Percentiles rank a stretch among this genome's conserved stretches.
These are phyloP conservation scores for Sinelater perroti DNA, from an alignment of 2,888 invertebrate species.

Conservation along the genomic window DNA sequence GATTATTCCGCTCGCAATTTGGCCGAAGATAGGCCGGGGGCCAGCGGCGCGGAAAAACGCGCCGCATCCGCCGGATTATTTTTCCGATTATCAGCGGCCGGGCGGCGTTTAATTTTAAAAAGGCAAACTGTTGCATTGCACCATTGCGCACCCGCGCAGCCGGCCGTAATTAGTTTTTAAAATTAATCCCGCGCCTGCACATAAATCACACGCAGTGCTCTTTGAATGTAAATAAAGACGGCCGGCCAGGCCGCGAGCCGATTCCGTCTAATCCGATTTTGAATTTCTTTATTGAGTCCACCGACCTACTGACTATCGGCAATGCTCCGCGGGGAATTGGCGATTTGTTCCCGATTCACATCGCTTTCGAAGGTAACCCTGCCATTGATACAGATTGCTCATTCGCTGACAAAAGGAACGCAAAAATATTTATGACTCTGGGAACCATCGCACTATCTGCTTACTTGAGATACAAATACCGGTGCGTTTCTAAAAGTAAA, in stretches of 20 bases:
- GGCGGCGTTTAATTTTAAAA: constrained; percentile 20
- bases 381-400: constrained; percentile 16
- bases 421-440: constrained; percentile 1
- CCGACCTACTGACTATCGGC: constrained; percentile 44
- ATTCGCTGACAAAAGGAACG: constrained; percentile 7
- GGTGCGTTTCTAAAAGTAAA: no score
- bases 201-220: constrained; percentile 23
- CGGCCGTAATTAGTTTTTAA: constrained; percentile 23
- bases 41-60: neutral
- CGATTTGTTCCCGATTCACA: constrained; percentile 44
- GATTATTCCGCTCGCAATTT: constrained; percentile 22
- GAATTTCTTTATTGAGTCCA: constrained; percentile 45
- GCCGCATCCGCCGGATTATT: constrained; percentile 14
- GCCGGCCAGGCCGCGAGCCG: constrained; percentile 25
- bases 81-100: constrained; percentile 2
- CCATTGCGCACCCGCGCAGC: constrained; percentile 14
- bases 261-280: constrained; percentile 47
- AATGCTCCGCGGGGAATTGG: constrained; percentile 42
- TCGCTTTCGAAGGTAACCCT: constrained; percentile 27
- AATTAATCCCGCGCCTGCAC: constrained; percentile 21
- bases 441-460: no score
- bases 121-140: constrained; percentile 25
- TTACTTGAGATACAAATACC: no score
- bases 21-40: constrained; percentile 2
- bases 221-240: constrained; percentile 21